Percentiles rank a stretch among this genome's conserved stretches.
Conservation (phyloP, 2,797 vertebrate genomes). For the Chiroxiphia lanceolata region DNA sequence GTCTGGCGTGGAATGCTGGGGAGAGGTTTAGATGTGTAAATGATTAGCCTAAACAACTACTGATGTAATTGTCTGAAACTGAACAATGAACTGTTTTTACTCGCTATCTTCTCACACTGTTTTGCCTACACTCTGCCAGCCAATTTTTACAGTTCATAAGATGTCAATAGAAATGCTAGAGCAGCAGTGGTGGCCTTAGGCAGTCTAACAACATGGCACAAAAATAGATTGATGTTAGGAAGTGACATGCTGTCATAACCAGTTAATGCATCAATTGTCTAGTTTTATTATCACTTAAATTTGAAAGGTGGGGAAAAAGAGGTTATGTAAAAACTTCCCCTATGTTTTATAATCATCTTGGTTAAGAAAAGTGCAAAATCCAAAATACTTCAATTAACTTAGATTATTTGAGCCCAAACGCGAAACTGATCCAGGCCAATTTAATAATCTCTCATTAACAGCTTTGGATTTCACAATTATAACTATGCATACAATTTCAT, state of each 20-base stretch:
- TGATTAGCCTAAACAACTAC: not conserved
- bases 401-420: not conserved
- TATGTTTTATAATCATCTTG: not conserved
- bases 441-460: not conserved
- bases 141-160: conserved; percentile 56
- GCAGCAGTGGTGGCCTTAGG: conserved; percentile 36
- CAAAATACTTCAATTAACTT: not conserved
- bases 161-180: conserved; percentile 55
- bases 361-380: not conserved
- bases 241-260: conserved; percentile 24
- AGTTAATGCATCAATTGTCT: not conserved
- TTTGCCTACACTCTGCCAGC: conserved; percentile 43
- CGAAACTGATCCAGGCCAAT: not conserved
- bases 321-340: not conserved
- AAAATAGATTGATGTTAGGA: conserved; percentile 31
- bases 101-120: not conserved
- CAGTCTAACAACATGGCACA: not conserved
- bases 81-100: conserved; percentile 25
- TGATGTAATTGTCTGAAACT: not conserved
- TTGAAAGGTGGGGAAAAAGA: not conserved
- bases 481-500: not conserved
- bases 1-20: not conserved
- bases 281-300: not conserved
- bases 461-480: not conserved
- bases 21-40: not conserved